Base-by-base conservation (phyloP, 2,113 vertebrate species). In the Narcine bancroftii region DNA sequence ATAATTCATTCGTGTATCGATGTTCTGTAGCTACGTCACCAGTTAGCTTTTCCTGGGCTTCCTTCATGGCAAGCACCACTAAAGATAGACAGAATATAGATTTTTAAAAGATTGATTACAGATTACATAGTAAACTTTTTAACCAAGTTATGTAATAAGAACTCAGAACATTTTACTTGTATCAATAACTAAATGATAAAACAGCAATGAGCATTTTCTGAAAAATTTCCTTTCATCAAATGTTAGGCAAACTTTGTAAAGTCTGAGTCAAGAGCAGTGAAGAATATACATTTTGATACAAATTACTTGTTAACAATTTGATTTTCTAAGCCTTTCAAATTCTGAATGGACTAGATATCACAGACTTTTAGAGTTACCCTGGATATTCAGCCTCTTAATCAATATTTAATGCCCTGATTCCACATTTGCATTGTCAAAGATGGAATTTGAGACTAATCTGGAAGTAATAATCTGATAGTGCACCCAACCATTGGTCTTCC, bases 11-110 rank as follows among this genome's bases (percentile, higher is more conserved):
- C 93, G 95, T 96, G 36, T 96, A 87, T 94, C 97, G 98, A 47
- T 93, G 72, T 29, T 95, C 96, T 93, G 96, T 97, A 95, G 97
- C 98, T 94, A 96, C 95, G 92, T 99, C 98, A 0, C 98, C 98
- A 0, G 98, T 99, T 93, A 99, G 95, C 94, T 96, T 98, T 93
- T 98, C 97, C 95, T 99, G 97, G 76, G 98, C 99, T 94, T 99
- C 97, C 94, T 97, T 98, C 99, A 99, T 99, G 9, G 97, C 96
- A 0, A 97, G 95, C 93, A 98, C 94, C 77, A 99, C 99, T 99
- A 95, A 36, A 95, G 94, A 94, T 93, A 83, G 72, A 93, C 93
- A 93, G 2, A 93, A 60, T n/a, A 60, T 0, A 85, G 50, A 56
- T 6, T 56, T n/a, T 87, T 85, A 56, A 83, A 79, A 53, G 17